Percentiles rank a stretch among this genome's conserved stretches.
Evolutionary conservation across 2,888 invertebrate genomes (phyloP).

Genomic region (Caenorhabditis wallacei): DNA sequence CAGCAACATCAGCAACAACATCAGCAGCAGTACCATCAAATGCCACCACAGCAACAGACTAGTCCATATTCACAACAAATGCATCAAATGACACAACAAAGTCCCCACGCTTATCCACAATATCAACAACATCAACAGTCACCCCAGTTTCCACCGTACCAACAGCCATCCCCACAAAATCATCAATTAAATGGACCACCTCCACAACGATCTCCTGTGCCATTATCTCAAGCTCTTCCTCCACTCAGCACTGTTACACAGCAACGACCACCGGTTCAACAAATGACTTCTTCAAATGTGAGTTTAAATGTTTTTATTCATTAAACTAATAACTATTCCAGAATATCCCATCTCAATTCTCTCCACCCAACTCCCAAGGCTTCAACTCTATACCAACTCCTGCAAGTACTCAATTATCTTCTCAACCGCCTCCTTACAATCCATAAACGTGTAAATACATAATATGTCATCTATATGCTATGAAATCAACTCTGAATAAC

Average conservation of each 20-base stretch:
- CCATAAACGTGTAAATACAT: slow-evolving; percentile 14
- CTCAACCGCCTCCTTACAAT: slow-evolving; percentile 32
- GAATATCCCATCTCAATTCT: slow-evolving; percentile 25
- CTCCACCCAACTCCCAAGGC: slow-evolving; percentile 32
- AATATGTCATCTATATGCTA: background rate
- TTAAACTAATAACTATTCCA: slow-evolving; percentile 12
- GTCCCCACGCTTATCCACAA: slow-evolving; percentile 23
- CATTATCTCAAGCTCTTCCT: slow-evolving; percentile 46
- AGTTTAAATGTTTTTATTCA: background rate
- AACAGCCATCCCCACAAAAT: slow-evolving; percentile 26
- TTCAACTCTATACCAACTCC: slow-evolving; percentile 33
- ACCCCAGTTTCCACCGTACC: slow-evolving; percentile 41
- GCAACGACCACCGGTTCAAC: slow-evolving; percentile 21
- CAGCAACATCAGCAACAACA: slow-evolving; percentile 18
- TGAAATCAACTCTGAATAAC: background rate
- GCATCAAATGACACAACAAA: slow-evolving; percentile 31
- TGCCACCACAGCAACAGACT: slow-evolving; percentile 16
- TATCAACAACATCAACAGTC: slow-evolving; percentile 52
- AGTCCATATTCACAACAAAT: slow-evolving; percentile 37
- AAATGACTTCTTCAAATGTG: slow-evolving; percentile 33
- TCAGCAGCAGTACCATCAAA: slow-evolving; percentile 13
- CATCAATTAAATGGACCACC: slow-evolving; percentile 27
- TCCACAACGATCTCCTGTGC: slow-evolving; percentile 46
- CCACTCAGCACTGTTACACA: slow-evolving; percentile 42
- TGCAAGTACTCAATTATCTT: slow-evolving; percentile 3